Base-by-base conservation (phyloP, 2,888 invertebrate genomes). In the Spisula subtruncata region DNA sequence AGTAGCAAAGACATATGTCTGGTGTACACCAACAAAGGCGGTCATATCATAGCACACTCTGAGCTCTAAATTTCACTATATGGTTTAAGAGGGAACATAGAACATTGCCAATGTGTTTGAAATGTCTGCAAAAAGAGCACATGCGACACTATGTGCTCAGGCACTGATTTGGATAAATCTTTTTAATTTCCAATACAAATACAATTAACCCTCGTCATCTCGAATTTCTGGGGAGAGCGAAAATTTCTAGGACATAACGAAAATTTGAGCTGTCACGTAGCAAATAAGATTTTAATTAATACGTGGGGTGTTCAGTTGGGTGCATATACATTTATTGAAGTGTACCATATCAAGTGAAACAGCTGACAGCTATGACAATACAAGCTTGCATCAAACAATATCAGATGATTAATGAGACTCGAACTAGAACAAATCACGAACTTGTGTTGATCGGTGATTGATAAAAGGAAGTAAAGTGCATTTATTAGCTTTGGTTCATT, bases 321-420 rank as follows among this genome's bases (percentile, higher is more conserved):
- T 75, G 32, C 12, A 32, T 2, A 51, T 54, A 48, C 54, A 46
- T 48, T 81, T 60, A 71, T 41, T 60, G 75, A 51, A 84, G 60
- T 60, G 48, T 81, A 81, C 29, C 14, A 81, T 35, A 81, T n/a
- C 35, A 46, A 81, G 86, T 81, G 81, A 86, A 81, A 60, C 8
- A 56, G 81, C n/a, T 81, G 81, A 86, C 86, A 48, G 14, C 10
- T 86, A 81, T 66, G 86, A 86, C 86, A 66, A 35, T 29, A n/a
- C 20, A 12, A 66, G 51, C 25, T 41, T 81, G 81, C 86, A 81
- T 86, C 86, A 86, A 86, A 86, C 48, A 46, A 18, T 46, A 66
- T 29, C 18, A 46, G 48, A 66, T 86, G 86, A 86, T 46, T 51
- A 86, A 86, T 29, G 81, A 66, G 41, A 32, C 10, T 75, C 35